These are phyloP conservation scores for Coenonympha glycerion DNA, from an alignment of 2,888 invertebrate genomes.

Conservation along the genomic window DNA sequence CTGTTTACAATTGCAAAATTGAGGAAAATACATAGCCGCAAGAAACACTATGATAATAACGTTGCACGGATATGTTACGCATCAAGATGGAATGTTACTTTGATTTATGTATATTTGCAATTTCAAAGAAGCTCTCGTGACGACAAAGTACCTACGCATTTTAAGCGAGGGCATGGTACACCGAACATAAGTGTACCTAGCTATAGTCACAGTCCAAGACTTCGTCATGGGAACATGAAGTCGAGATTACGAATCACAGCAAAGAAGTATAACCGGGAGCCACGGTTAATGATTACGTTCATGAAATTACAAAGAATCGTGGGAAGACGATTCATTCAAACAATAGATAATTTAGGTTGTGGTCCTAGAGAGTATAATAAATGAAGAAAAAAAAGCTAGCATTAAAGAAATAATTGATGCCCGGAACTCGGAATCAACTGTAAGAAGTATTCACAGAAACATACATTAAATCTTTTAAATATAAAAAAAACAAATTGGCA, in stretches of 20 bases:
- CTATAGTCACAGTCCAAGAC: constrained; percentile 51
- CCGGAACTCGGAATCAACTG: not conserved
- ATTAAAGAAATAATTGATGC: constrained; percentile 4
- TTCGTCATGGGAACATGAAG: constrained; percentile 64
- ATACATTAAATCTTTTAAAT: not conserved
- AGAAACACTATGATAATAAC: constrained; percentile 30
- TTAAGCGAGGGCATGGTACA: constrained; percentile 33
- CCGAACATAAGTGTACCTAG: constrained; percentile 26
- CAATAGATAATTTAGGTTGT: constrained; percentile 13
- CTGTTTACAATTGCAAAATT: constrained; percentile 36
- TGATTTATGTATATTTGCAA: constrained; percentile 24
- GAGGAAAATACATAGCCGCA: constrained; percentile 41
- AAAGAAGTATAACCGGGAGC: constrained; percentile 36
- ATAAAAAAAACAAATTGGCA: not conserved
- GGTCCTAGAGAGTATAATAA: constrained; percentile 5
- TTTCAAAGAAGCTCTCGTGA: constrained; percentile 23
- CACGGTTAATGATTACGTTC: constrained; percentile 42
- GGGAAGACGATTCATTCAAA: constrained; percentile 35
- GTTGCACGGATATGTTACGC: constrained; percentile 19
- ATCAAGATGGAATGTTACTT: constrained; percentile 22
- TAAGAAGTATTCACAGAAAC: not conserved
- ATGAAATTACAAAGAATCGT: constrained; percentile 38
- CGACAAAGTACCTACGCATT: constrained; percentile 19
- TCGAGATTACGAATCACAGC: constrained; percentile 49
- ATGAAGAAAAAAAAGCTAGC: not conserved